phyloP scores from a whole-genome alignment of 2,113 vertebrate genomes.

The Fukomys damarensis region DNA sequence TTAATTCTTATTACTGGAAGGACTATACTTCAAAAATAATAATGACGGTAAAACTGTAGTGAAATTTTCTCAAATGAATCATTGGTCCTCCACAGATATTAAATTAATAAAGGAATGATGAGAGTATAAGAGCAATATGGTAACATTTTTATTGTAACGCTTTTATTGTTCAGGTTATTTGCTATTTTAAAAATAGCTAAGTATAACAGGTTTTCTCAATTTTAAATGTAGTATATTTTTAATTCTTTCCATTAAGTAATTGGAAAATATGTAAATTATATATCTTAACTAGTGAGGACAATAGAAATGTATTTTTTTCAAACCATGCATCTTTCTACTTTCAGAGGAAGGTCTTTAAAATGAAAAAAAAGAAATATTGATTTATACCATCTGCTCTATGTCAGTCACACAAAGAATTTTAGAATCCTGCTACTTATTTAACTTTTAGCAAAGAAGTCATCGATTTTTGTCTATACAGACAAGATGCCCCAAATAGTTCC shows the following conservation, averaged over 20 bases:
- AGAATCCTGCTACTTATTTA: slow-evolving; percentile 57
- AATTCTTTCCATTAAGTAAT: slow-evolving; percentile 65
- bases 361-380: slow-evolving; percentile 67
- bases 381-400: slow-evolving; percentile 75
- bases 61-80: not conserved
- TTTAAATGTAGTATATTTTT: slow-evolving; percentile 65
- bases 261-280: slow-evolving; percentile 51
- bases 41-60: not conserved
- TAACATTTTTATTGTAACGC: not conserved
- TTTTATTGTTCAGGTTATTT: not conserved
- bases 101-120: not conserved
- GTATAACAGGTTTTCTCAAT: not conserved
- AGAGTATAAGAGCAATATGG: not conserved
- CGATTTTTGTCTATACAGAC: slow-evolving; percentile 70
- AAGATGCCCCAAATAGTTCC: slow-evolving; percentile 58
- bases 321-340: slow-evolving; percentile 67
- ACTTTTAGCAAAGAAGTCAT: slow-evolving; percentile 71
- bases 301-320: slow-evolving; percentile 70
- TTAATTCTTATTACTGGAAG: not conserved
- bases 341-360: slow-evolving; percentile 69
- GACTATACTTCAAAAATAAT: not conserved
- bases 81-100: not conserved
- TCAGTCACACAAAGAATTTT: slow-evolving; percentile 74
- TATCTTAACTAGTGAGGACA: slow-evolving; percentile 58
- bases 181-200: not conserved